Evolutionary conservation across 2,113 vertebrate genomes (phyloP), one percentile per base, ranked within the genome.

Genomic region (Perca schrenkii): DNA sequence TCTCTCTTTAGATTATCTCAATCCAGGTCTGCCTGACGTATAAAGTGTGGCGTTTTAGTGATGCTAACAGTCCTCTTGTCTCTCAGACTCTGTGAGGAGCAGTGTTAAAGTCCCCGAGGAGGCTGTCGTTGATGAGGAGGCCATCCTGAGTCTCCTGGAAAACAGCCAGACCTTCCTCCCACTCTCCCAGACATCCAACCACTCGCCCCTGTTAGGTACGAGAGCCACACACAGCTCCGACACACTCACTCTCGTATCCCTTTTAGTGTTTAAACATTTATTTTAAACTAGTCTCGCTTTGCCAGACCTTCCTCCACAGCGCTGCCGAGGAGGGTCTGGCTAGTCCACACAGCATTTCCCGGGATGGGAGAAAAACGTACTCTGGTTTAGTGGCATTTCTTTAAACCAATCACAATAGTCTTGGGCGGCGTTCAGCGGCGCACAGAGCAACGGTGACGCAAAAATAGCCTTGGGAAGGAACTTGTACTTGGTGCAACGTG

Each of bases 111-210:
- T 96, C 80, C 90, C 94, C 61, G 96, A 97, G 57, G 97, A 97
- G 89, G 97, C 97, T 14, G 81, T 99, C 72, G 96, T 99, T 89
- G 97, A 99, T 84, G 98, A 99, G 93, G 97, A 98, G 94, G 98
- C 97, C 82, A 99, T 99, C 94, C 93, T 99, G 92, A 97, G 96
- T 86, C 95, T 99, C 80, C 94, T 99, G 93, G 98, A 99, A 92
- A 98, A 85, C 66, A 99, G 98, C 94, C 98, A 98, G 92, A 96
- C 95, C 72, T 99, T 99, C 94, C 96, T 97, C 50, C 94, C 96
- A 14, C 94, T 94, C 72, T 96, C 97, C 79, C 97, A 97, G 85
- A 96, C 94, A 72, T 93, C 98, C 83, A 96, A 66, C 93, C 96
- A 96, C 80, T 96, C 96, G 25, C 53, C 96, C 50, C 88, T 95